Base-by-base conservation (phyloP, 2,797 vertebrate genomes). In the Siniperca obscura region DNA sequence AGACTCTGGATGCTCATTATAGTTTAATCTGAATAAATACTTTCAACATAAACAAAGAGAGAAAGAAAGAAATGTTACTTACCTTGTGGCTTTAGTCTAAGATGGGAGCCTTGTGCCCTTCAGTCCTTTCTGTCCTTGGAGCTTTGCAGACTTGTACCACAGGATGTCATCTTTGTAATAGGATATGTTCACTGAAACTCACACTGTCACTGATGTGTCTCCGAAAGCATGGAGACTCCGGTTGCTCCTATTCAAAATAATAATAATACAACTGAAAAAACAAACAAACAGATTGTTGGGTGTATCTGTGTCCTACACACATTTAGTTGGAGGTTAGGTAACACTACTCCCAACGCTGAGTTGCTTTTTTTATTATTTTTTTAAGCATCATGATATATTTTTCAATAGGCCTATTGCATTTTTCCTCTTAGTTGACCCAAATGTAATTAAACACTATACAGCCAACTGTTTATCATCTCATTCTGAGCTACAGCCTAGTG, bases 181-280 rank as follows among this genome's bases (percentile, higher is more conserved):
- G 71, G 93, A 94, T 92, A 74, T 60, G 81, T 57, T 76, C 52
- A 21, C 56, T 93, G 92, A 93, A 93, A 94, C 83, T 69, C 83
- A 94, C 83, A 92, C 92, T 83, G 76, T 40, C 52, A 19, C 73
- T 74, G 80, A 56, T 89, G 81, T 36, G 66, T 87, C 74, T 62
- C 59, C 30, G 52, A 74, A 27, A 81, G 72, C 56, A 36, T 12
- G 44, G 25, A 38, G 67, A 72, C 53, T 80, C 74, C 52, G 11
- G 59, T 57, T 72, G 52, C 48, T 78, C 25, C 46, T 46, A 5
- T 36, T 68, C 8, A 50, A 64, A 74, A 68, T 16, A 30, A 30
- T 30, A 17, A 36, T 57, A 82, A 40, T 48, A 38, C 12, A 22
- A n/a, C 4, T 34, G 5, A 10, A 66, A 57, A n/a, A n/a, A n/a